These are phyloP conservation scores for Sphyrna mokarran DNA, from an alignment of 2,113 vertebrate genomes.

Conservation along the genomic window DNA sequence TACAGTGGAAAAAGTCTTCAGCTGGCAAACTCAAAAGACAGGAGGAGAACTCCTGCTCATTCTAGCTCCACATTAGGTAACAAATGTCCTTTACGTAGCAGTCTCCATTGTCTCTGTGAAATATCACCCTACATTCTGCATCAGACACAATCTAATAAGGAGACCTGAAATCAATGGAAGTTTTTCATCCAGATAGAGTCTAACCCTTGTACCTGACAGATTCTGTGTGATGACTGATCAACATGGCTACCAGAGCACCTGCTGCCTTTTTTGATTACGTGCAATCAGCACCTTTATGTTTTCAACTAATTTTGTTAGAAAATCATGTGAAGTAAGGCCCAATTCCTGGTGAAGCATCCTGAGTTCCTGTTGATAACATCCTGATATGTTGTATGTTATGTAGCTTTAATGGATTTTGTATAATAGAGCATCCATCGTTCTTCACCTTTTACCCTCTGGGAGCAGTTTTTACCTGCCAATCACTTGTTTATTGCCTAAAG, in stretches of 20 bases:
- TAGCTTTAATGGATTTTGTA: not conserved
- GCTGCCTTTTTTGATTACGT: not conserved
- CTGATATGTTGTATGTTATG: not conserved
- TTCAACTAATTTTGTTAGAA: not conserved
- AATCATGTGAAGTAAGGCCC: not conserved
- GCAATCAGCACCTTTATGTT: not conserved
- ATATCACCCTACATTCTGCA: not conserved
- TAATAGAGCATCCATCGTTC: not conserved
- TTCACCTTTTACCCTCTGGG: not conserved
- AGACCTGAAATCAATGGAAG: not conserved
- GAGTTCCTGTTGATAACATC: not conserved
- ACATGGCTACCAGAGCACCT: not conserved
- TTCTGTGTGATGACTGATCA: not conserved
- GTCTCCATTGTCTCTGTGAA: not conserved
- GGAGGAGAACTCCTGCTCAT: no score
- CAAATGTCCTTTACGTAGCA: not conserved
- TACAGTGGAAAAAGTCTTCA: not conserved
- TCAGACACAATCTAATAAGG: not conserved
- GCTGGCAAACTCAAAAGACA: not conserved
- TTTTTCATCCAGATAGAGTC: not conserved
- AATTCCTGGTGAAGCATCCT: not conserved
- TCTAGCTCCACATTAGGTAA: not conserved
- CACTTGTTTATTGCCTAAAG: not conserved
- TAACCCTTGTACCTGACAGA: not conserved
- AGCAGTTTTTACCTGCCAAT: not conserved